Conservation (phyloP, 2,888 invertebrate species). For the Sphaeridia pumilis region DNA sequence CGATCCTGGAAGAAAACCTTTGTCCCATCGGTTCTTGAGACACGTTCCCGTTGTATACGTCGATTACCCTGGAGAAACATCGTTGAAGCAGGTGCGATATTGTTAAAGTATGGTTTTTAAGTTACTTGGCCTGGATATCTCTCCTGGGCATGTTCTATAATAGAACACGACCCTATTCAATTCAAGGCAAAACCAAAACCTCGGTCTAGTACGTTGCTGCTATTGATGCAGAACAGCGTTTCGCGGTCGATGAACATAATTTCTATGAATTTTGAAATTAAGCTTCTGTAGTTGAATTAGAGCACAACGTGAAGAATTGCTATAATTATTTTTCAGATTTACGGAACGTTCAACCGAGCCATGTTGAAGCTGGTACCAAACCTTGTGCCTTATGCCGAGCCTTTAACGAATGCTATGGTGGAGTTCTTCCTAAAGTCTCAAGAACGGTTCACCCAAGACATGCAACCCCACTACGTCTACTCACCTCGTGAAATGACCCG, state of each 20-base stretch:
- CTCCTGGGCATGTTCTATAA: too few relatives aligned
- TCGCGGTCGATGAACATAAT: too few relatives aligned
- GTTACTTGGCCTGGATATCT: too few relatives aligned
- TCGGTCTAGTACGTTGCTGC: too few relatives aligned
- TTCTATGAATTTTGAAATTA: too few relatives aligned
- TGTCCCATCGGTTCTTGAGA: conserved; percentile 74
- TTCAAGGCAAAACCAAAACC: too few relatives aligned
- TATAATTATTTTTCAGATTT: conserved; percentile 53
- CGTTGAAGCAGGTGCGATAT: conserved; percentile 63
- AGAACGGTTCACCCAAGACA: conserved; percentile 96
- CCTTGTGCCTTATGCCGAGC: conserved; percentile 84
- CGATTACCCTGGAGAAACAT: conserved; percentile 96
- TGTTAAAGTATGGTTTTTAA: not conserved
- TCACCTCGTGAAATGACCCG: conserved; percentile 98
- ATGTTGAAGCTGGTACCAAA: conserved; percentile 91
- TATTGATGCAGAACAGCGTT: too few relatives aligned
- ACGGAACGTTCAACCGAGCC: conserved; percentile 96
- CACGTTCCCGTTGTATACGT: conserved; percentile 99
- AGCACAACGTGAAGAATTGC: too few relatives aligned
- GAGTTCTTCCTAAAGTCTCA: conserved; percentile 94
- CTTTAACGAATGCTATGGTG: conserved; percentile 97
- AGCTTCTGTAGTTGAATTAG: not conserved
- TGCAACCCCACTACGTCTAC: conserved; percentile 99
- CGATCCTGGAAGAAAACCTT: conserved; percentile 93
- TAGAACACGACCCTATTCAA: too few relatives aligned